These are phyloP conservation scores for Erebia palarica DNA, from an alignment of 2,888 invertebrate genomes.

Conservation along the genomic window DNA sequence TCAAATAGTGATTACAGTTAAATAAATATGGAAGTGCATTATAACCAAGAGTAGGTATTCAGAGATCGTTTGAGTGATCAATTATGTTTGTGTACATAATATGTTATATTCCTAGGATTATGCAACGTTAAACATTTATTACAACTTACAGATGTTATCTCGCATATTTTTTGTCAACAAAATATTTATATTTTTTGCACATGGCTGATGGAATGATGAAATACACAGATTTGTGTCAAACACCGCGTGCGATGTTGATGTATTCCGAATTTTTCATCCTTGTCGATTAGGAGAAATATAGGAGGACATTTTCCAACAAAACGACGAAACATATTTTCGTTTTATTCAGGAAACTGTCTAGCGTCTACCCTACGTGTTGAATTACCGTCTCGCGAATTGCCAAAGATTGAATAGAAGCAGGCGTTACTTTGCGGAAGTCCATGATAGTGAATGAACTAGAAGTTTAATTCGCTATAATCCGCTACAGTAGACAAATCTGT, in stretches of 20 bases:
- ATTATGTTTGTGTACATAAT: background rate
- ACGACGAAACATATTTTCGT: background rate
- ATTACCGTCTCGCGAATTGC: too few species aligned
- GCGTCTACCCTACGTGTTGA: too few species aligned
- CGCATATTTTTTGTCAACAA: constrained; percentile 17
- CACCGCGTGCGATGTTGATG: background rate
- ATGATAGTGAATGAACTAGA: too few species aligned
- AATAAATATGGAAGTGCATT: too few species aligned
- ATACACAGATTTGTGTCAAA: background rate
- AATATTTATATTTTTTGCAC: constrained; percentile 8
- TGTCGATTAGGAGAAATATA: background rate
- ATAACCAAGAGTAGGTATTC: background rate
- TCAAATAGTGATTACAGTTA: too few species aligned
- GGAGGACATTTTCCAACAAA: background rate
- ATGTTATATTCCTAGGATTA: background rate
- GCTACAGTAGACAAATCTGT: too few species aligned
- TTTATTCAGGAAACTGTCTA: too few species aligned
- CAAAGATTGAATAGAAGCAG: too few species aligned
- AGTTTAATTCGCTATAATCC: too few species aligned
- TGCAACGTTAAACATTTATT: constrained; percentile 23
- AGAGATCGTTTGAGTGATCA: background rate
- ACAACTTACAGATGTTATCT: constrained; percentile 15
- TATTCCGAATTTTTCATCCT: background rate
- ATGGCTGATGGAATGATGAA: background rate
- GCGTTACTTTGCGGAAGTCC: too few species aligned